Base-by-base conservation (phyloP, 1,140 invertebrate genomes). In the Agrypnia vestita region DNA sequence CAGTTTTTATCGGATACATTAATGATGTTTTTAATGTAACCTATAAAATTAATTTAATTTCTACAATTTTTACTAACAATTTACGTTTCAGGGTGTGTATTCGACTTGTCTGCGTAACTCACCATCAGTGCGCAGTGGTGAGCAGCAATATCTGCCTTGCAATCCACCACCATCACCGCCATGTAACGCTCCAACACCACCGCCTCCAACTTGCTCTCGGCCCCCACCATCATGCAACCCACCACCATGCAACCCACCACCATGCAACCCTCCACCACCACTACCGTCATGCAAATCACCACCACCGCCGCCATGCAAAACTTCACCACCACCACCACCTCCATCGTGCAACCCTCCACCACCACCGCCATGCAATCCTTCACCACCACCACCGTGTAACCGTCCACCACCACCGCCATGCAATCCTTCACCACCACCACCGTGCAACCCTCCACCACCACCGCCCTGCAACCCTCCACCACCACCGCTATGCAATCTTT, bases 331-430 rank as follows among this genome's bases (percentile, higher is more conserved):
- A 86, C 76, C 25, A 86, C 85, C 85, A 85, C 86, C 56, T n/a
- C n/a, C 79, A 82, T 83, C 79, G 86, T 6, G 25, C 6, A 35
- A 35, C 25, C 6, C 25, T 35, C 84, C 17, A 87, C 81, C 7
- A 85, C 84, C 3, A 86, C 81, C 51, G 87, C 67, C 17, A 86
- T 35, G 1, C 6, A 35, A 35, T 6, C 6, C 25, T 35, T 8
- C 49, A 51, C 83, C 35, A 87, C 83, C 61, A 88, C 80, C 53
- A 84, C 87, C 12, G 85, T 83, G 80, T 87, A 87, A 25, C 86
- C 85, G 0, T 84, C 73, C 11, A 61, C 80, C 19, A 84, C 85
- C 84, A 86, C 86, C 87, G 87, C 87, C 46, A 85, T 85, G 83
- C 75, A 72, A 7, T 17, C 62, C 13, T 44, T 49, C 13, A 12